Conservation (phyloP, 2,888 invertebrate species). For the Eubasilissa splendida region DNA sequence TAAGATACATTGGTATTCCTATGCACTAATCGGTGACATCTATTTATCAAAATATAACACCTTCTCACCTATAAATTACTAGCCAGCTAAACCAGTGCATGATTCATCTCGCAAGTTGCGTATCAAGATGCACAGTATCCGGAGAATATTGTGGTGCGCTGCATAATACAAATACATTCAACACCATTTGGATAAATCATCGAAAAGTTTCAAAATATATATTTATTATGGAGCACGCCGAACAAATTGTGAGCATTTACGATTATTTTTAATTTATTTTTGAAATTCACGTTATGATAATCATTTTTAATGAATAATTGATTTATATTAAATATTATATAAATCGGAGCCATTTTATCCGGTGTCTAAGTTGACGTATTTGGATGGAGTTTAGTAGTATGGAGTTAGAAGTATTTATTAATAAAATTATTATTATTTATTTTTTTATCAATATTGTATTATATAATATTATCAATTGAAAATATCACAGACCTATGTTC, state of each 20-base stretch:
- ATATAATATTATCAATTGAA: too few relatives aligned
- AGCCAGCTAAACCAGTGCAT: neutral
- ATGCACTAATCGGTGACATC: slow-evolving; percentile 16
- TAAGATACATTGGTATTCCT: too few relatives aligned
- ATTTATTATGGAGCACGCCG: neutral
- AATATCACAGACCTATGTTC: too few relatives aligned
- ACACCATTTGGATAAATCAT: neutral
- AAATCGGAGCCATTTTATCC: neutral
- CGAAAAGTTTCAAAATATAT: neutral
- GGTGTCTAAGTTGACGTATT: too few relatives aligned
- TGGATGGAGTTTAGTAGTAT: neutral
- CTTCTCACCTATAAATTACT: slow-evolving; percentile 10
- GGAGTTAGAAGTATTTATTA: too few relatives aligned
- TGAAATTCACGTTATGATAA: neutral
- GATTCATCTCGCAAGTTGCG: neutral
- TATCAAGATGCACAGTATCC: neutral
- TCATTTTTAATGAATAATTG: neutral
- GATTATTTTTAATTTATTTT: neutral
- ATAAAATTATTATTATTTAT: too few relatives aligned
- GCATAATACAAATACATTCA: neutral
- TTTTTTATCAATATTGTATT: too few relatives aligned
- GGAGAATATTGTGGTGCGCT: neutral
- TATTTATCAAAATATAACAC: neutral
- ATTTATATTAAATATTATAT: neutral
- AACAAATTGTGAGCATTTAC: neutral